Evolutionary conservation across 2,888 invertebrate species (phyloP), one percentile per base, ranked within the genome.

Genomic region (Marronus borbonicus): DNA sequence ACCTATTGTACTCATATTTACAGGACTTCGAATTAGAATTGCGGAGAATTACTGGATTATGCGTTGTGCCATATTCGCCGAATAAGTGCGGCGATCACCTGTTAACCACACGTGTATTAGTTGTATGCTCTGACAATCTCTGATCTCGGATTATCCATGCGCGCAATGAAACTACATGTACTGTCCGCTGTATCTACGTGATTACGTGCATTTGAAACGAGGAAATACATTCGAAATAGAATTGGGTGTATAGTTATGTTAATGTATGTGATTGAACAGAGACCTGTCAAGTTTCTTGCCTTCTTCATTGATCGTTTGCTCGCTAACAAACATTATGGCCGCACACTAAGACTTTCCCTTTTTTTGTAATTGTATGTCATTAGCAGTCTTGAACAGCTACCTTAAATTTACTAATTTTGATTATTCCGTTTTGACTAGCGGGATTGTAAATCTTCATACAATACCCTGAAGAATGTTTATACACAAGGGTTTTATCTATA

Each of bases 41-140:
- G 50, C 12, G 12, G 49, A 49, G 68, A 36, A 28, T 65, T 28
- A 65, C 28, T n/a, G 36, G n/a, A 68, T 44, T 68, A 49, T 50
- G 49, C 49, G 44, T 24, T 8, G 12, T 49, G 24, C 12, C 24
- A 49, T 68, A 68, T 49, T 68, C 68, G 12, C 50, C 10, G 68
- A 68, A 68, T 68, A 68, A 68, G 14, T 68, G 44, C 50, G 36
- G 17, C 62, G 31, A 62, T 62, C 62, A 62, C 62, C 62, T 62
- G 62, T 62, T 62, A 62, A 62, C 31, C 62, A 62, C 36, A 62
- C 14, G 36, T 62, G 28, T 31, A 62, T 62, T 62, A 62, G 36
- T 62, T 62, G 62, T 62, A 62, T 31, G 36, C 31, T 31, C 14
- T 62, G 62, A 24, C 62, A 62, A 62, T 31, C 36, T 62, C 62